Evolutionary conservation across 2,888 invertebrate species (phyloP), one percentile per base, ranked within the genome.

Genomic region (Subacronicta megacephala): DNA sequence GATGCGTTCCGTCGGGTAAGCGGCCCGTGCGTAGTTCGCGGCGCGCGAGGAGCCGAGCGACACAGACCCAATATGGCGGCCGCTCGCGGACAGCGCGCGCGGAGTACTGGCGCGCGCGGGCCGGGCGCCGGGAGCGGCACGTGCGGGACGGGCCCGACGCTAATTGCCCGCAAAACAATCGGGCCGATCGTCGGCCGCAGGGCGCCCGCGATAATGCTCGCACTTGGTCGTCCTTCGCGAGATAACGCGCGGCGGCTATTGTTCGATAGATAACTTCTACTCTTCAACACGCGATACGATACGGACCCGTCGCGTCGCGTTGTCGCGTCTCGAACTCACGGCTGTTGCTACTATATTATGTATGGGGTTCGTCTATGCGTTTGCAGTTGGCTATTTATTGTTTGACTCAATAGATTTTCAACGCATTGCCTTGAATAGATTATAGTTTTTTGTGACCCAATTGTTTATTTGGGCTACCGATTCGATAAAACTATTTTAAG

Each of bases 161-260:
- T 93, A 93, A 92, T 93, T 92, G 92, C 89, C 92, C 93, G 90
- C 94, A 88, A 93, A 93, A 93, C 93, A 91, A 90, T 91, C 90
- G 90, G 75, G 81, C 83, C 86, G 84, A 83, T 87, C 78, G 82
- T 74, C 78, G 79, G 77, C 82, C 81, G 82, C 75, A 62, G 76
- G 79, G 75, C 76, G 85, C 60, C 61, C 64, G 57, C 68, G 72
- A 83, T 87, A 84, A 87, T 72, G 74, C 80, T 79, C 76, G 72
- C 78, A 76, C 82, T 77, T 77, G 78, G 72, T 73, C 82, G 83
- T 82, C 86, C 84, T 83, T 83, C 80, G 78, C 73, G 77, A 76
- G 77, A 83, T 84, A 85, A 78, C 81, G 75, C 68, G 45, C 23
- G 43, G 51, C 65, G 47, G 56, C 84, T 75, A 79, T 81, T 73